These are phyloP conservation scores for Lepidocyrtinus sp. DNA, from an alignment of 2,888 invertebrate genomes.

Conservation along the genomic window DNA sequence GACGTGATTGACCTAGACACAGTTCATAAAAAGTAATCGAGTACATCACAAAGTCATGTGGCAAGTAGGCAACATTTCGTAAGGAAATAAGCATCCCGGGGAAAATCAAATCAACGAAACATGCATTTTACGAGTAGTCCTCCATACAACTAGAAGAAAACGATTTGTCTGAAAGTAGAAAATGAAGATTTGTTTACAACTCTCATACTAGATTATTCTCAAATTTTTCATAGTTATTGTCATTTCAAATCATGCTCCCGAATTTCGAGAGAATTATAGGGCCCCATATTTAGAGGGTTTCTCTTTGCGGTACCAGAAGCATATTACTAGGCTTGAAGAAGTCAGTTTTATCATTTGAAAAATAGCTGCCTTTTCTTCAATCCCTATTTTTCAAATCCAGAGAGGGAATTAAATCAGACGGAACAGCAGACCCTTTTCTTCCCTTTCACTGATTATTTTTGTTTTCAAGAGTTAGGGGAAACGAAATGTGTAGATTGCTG, in stretches of 20 bases:
- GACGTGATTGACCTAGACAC: constrained; percentile 62
- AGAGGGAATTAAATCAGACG: constrained; percentile 55
- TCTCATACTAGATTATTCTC: not conserved
- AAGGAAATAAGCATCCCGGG: too few relatives aligned
- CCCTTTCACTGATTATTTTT: constrained; percentile 28
- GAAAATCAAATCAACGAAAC: too few relatives aligned
- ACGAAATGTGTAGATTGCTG: not conserved
- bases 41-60: constrained; percentile 41
- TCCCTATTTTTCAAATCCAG: constrained; percentile 21
- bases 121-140: too few relatives aligned
- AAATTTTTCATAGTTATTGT: constrained; percentile 9
- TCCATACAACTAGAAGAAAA: too few relatives aligned
- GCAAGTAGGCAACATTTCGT: constrained; percentile 30
- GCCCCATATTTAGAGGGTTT: too few relatives aligned
- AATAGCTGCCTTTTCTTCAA: constrained; percentile 17
- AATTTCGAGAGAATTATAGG: too few relatives aligned
- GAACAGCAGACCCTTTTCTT: constrained; percentile 49
- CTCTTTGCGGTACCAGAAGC: too few relatives aligned
- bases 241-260: too few relatives aligned
- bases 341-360: constrained; percentile 24
- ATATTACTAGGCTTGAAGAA: too few relatives aligned
- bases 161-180: too few relatives aligned
- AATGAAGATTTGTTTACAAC: not conserved
- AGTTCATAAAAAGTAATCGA: constrained; percentile 41
- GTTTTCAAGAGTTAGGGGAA: not conserved